These are phyloP conservation scores for Poecilia picta DNA, from an alignment of 2,797 vertebrate genomes.

Conservation along the genomic window DNA sequence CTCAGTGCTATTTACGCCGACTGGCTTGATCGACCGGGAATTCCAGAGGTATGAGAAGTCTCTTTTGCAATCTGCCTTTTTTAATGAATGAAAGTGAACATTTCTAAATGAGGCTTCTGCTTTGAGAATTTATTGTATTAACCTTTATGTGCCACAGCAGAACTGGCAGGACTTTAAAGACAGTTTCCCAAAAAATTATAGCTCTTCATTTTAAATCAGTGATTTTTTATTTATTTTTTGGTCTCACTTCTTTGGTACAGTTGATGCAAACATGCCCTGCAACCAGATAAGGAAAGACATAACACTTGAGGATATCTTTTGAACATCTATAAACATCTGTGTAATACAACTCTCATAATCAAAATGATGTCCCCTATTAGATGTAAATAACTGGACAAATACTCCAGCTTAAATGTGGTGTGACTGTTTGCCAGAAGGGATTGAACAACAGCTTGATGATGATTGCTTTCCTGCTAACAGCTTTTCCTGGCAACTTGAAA, in stretches of 20 bases:
- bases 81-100: constrained; percentile 4
- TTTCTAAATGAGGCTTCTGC: neutral
- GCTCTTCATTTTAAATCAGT: neutral
- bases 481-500: neutral
- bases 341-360: constrained; percentile 36
- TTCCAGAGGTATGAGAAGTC: constrained; percentile 87
- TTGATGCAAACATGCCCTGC: neutral
- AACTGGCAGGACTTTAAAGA: neutral
- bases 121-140: neutral
- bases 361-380: constrained; percentile 32
- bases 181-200: neutral
- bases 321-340: constrained; percentile 38
- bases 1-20: constrained; percentile 86
- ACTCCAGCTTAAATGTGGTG: constrained; percentile 34
- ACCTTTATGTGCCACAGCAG: neutral
- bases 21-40: constrained; percentile 93
- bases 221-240: neutral
- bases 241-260: neutral
- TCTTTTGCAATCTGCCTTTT: constrained; percentile 16
- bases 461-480: neutral
- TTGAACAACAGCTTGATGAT: constrained; percentile 7
- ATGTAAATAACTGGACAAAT: constrained; percentile 32
- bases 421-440: constrained; percentile 28
- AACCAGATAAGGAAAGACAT: neutral
- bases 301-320: constrained; percentile 7